These are phyloP conservation scores for Vanessa cardui DNA, from an alignment of 2,888 invertebrate species.

Conservation along the genomic window DNA sequence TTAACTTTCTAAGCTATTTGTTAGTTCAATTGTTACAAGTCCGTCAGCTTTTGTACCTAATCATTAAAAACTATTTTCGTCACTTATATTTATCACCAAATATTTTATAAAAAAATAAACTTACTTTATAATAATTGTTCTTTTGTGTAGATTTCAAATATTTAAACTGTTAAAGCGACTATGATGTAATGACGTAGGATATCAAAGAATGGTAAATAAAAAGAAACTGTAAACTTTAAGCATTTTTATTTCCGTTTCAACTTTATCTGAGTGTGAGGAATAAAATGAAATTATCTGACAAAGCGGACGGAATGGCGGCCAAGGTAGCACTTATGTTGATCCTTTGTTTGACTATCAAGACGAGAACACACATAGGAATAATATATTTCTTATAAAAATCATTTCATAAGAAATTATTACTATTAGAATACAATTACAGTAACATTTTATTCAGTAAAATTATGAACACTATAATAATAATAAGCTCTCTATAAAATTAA, in stretches of 20 bases:
- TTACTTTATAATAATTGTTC: too few relatives aligned
- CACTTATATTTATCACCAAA: too few relatives aligned
- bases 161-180: background rate
- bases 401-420: background rate
- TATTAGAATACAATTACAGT: too few relatives aligned
- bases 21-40: background rate
- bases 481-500: too few relatives aligned
- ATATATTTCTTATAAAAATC: background rate
- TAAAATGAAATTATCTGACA: constrained; percentile 52
- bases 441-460: too few relatives aligned
- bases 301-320: constrained; percentile 51
- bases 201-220: too few relatives aligned
- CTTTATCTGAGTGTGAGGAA: constrained; percentile 18
- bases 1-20: constrained; percentile 4
- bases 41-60: background rate
- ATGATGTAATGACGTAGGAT: too few relatives aligned
- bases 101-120: too few relatives aligned
- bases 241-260: constrained; percentile 5
- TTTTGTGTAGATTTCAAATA: too few relatives aligned
- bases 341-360: constrained; percentile 54
- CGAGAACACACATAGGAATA: constrained; percentile 3
- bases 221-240: background rate
- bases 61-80: background rate
- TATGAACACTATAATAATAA: too few relatives aligned
- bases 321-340: constrained; percentile 50